Base-by-base conservation (phyloP, 2,797 vertebrate genomes). In the Luscinia megarhynchos region DNA sequence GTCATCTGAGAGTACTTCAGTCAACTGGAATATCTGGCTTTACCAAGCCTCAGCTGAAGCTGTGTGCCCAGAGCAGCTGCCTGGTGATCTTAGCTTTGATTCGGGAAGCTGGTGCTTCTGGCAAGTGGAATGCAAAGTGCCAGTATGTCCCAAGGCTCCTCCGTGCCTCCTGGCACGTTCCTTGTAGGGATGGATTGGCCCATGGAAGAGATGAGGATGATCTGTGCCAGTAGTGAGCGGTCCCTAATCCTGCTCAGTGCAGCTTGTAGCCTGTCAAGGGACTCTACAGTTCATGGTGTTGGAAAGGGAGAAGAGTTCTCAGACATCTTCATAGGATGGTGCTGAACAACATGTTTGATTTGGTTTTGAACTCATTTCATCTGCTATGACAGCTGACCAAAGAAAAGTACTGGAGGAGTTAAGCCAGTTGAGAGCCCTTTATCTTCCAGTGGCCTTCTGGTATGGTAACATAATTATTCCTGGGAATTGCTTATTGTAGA, bases 21-120 rank as follows among this genome's bases (percentile, higher is more conserved):
- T 59, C 78, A 64, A 90, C 92, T 84, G 92, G 95, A 96, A 92
- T 93, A 90, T 80, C 94, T 90, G 53, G 95, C 80, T 95, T 92
- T 79, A 67, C 92, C 10, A 17, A 94, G 86, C 84, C 50, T 78
- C 72, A 24, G 38, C 50, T 70, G 84, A 87, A 92, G 69, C 53
- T 67, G 32, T 23, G 6, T 68, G 78, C 93, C 54, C 90, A 87
- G 29, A 90, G 92, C 62, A 75, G 75, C 69, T 75, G 54, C 84
- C 53, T 86, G 63, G 73, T 81, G 92, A 30, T 55, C 84, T 84
- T 43, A 50, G 59, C 89, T 89, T 84, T 89, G 87, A 66, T 57
- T 96, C 0, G 16, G 50, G 51, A 57, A 87, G 68, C 62, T 78
- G 90, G 18, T 1, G 90, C 93, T 95, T 66, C 93, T 91, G 87